Evolutionary conservation across 1,140 invertebrate genomes (phyloP).

Genomic region (Antheraea mylitta): DNA sequence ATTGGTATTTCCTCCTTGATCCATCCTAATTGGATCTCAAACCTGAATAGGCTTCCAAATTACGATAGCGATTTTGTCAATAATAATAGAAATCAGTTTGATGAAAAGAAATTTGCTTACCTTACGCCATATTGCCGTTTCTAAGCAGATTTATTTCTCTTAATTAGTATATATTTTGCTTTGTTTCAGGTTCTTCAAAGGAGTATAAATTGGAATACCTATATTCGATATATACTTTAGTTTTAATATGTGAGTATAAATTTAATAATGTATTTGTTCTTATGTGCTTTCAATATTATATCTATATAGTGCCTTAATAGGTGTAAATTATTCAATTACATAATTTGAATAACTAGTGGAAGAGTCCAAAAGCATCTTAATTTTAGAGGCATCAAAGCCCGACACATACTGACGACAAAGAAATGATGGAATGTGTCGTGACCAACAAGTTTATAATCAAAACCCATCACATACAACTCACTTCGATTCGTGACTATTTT

Average conservation of each 20-base stretch:
- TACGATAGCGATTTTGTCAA: slow-evolving; percentile 20
- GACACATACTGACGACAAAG: too few species aligned
- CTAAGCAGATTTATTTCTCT: neutral
- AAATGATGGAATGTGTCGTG: too few species aligned
- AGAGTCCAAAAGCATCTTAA: too few species aligned
- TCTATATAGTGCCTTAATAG: too few species aligned
- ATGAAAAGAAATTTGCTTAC: slow-evolving; percentile 16
- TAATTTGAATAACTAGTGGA: too few species aligned
- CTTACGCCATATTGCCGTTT: neutral
- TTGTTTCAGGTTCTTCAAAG: slow-evolving; percentile 17
- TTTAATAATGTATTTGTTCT: neutral
- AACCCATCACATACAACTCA: too few species aligned
- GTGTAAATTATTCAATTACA: too few species aligned
- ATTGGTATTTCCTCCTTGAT: neutral
- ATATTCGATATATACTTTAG: slow-evolving; percentile 15
- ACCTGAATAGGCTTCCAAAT: slow-evolving; percentile 24
- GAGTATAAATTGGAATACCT: slow-evolving; percentile 5
- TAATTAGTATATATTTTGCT: slow-evolving; percentile 1
- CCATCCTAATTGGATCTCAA: slow-evolving; percentile 28
- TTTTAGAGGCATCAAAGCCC: too few species aligned
- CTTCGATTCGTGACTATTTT: too few species aligned
- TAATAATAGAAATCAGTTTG: slow-evolving; percentile 16
- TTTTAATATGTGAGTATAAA: slow-evolving; percentile 10
- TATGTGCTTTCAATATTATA: neutral
- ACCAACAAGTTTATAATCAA: too few species aligned